phyloP scores from a whole-genome alignment of 2,113 vertebrate genomes.

The Peromyscus maniculatus region DNA sequence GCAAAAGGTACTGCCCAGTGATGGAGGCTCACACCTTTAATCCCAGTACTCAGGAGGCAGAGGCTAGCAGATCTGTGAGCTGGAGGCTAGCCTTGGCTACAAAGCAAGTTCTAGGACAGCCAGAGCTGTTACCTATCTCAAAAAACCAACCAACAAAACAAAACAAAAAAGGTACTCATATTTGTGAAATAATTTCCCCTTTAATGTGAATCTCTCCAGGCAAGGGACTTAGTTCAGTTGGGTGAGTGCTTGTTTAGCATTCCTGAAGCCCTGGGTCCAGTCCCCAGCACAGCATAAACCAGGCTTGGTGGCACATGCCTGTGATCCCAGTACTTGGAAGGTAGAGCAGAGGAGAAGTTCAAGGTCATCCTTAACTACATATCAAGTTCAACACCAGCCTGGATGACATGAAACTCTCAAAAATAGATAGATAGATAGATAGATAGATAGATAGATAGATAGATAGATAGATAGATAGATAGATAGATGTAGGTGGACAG shows the following conservation, averaged over 20 bases:
- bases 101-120: neutral
- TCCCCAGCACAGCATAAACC: neutral
- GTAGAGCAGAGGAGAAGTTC: neutral
- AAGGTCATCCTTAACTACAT: no score
- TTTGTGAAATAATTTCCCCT: neutral
- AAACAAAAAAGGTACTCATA: neutral
- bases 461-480: no score
- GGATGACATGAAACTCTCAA: neutral
- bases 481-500: no score
- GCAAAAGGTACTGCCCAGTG: neutral
- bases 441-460: no score
- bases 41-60: no score
- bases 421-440: neutral
- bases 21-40: no score
- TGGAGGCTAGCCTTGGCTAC: neutral
- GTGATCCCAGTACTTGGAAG: neutral
- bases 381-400: neutral
- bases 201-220: neutral
- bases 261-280: neutral
- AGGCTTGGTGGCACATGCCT: neutral
- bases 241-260: neutral
- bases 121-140: neutral
- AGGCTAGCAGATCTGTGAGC: no score
- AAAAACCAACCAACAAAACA: neutral
- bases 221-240: neutral